A percentile compares a stretch with the other conserved stretches of the same genome.
These are phyloP conservation scores for Tympanoctomys barrerae DNA, from an alignment of 2,797 vertebrate species.

Conservation along the genomic window DNA sequence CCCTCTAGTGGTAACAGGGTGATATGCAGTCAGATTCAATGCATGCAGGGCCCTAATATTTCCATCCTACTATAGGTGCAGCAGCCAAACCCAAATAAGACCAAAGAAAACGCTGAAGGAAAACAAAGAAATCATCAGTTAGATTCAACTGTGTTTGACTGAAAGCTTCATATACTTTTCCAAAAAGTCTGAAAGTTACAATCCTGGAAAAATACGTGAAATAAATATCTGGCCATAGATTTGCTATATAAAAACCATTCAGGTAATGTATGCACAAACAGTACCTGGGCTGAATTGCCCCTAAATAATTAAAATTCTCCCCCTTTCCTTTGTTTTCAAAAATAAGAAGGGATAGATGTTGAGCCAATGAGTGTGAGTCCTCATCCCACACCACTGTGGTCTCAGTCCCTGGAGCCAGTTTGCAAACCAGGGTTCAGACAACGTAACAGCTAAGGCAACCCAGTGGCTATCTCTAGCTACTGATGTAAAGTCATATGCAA, in stretches of 20 bases:
- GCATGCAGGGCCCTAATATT: no score
- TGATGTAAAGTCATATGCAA: neutral
- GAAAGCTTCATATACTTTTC: neutral
- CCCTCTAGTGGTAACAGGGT: neutral
- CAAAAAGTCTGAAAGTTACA: neutral
- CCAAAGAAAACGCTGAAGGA: constrained; percentile 4
- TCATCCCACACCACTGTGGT: neutral
- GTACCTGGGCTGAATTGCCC: neutral
- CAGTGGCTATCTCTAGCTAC: neutral
- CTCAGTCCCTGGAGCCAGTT: neutral
- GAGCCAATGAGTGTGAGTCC: neutral
- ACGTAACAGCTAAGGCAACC: neutral
- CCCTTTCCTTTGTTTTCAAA: neutral
- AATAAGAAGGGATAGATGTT: neutral
- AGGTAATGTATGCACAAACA: neutral
- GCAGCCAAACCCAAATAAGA: neutral
- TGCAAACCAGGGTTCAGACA: neutral
- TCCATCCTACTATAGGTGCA: neutral
- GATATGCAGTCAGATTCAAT: neutral
- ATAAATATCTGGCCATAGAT: neutral
- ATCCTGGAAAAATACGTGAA: neutral
- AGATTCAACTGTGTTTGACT: neutral
- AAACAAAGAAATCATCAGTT: neutral
- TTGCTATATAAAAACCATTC: neutral
- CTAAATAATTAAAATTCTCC: neutral